Conservation (phyloP, 2,888 invertebrate species). For the Ennomos erosarius region DNA sequence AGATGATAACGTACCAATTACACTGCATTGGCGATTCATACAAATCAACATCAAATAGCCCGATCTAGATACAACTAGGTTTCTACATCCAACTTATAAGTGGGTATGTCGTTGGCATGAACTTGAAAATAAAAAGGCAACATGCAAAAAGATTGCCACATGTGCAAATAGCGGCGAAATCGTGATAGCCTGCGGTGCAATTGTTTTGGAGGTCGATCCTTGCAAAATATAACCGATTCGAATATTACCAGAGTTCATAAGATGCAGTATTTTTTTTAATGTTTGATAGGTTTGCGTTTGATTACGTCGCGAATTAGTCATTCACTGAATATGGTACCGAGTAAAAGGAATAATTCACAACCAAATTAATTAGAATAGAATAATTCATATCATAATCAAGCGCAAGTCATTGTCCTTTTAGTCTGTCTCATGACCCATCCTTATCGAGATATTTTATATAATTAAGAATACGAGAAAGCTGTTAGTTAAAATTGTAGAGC, state of each 20-base stretch:
- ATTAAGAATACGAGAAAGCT: slow-evolving; percentile 3
- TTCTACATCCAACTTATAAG: slow-evolving; percentile 41
- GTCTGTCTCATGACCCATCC: slow-evolving; percentile 3
- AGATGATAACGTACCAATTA: slow-evolving; percentile 46
- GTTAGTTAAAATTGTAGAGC: slow-evolving; percentile 7
- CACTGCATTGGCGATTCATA: slow-evolving; percentile 39
- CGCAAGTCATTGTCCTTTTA: slow-evolving; percentile 9
- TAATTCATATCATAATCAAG: slow-evolving; percentile 13
- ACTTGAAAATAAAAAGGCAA: slow-evolving; percentile 12
- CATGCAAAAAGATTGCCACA: slow-evolving; percentile 12
- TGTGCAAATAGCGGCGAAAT: slow-evolving; percentile 5
- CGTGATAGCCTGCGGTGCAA: slow-evolving; percentile 5
- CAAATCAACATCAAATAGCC: slow-evolving; percentile 58
- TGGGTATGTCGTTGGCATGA: slow-evolving; percentile 18
- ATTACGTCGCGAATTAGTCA: slow-evolving; percentile 12
- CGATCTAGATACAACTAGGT: slow-evolving; percentile 48
- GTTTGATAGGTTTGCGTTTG: too few species aligned
- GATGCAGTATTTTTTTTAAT: neutral
- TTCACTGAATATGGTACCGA: slow-evolving; percentile 22
- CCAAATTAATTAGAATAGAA: slow-evolving; percentile 4
- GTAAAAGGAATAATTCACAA: slow-evolving; percentile 8
- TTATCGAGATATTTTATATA: slow-evolving; percentile 2
- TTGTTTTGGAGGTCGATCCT: slow-evolving; percentile 13
- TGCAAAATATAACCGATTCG: slow-evolving; percentile 4
- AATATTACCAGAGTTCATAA: neutral